These are phyloP conservation scores for Protonemura montana DNA, from an alignment of 2,888 invertebrate genomes.

Conservation along the genomic window DNA sequence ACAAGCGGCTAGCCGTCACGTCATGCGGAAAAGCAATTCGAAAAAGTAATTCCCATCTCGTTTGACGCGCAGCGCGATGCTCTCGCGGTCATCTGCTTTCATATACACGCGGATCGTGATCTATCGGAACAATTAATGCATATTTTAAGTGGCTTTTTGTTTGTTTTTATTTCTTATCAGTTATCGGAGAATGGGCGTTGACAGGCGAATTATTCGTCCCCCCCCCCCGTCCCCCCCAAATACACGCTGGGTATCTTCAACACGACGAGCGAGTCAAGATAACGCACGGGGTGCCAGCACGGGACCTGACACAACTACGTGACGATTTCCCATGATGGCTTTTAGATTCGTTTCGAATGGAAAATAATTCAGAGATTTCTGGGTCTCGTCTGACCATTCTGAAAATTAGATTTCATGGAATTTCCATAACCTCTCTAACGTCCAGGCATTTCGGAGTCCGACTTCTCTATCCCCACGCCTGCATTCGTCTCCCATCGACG, in stretches of 20 bases:
- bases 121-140: constrained; percentile 2
- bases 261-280: neutral
- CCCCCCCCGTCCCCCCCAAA: too few relatives aligned
- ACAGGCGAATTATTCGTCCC: neutral
- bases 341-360: neutral
- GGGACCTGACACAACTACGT: neutral
- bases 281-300: neutral
- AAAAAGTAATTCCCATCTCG: neutral
- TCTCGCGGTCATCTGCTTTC: neutral
- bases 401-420: neutral
- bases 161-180: neutral
- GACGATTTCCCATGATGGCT: neutral
- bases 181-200: neutral
- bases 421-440: neutral
- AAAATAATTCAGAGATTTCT: neutral
- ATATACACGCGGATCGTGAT: neutral
- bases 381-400: neutral
- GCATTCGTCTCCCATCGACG: neutral
- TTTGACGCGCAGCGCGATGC: neutral
- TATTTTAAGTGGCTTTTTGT: neutral
- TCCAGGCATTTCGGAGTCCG: neutral
- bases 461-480: too few relatives aligned
- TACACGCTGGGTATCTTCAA: neutral
- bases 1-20: neutral
- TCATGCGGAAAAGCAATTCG: constrained; percentile 7